Percentiles rank a stretch among this genome's conserved stretches.
Evolutionary conservation across 2,888 invertebrate species (phyloP).

Genomic region (Hofmannophila pseudospretella): DNA sequence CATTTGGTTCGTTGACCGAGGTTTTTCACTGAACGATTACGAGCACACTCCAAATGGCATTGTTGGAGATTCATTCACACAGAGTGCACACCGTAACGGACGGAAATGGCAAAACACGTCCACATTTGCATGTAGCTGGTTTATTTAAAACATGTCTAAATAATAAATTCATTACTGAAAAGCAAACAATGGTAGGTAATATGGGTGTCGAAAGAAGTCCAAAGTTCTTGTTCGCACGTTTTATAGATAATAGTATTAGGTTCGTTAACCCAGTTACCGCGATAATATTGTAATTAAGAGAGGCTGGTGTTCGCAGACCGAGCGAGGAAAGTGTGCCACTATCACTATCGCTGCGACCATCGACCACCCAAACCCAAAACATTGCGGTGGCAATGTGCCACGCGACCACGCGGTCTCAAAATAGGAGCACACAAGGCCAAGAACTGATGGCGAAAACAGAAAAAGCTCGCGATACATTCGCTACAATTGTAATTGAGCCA

Average conservation of each 20-base stretch:
- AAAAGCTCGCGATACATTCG: constrained; percentile 2
- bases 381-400: constrained; percentile 62
- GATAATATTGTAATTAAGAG: constrained; percentile 61
- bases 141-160: constrained; percentile 30
- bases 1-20: constrained; percentile 62
- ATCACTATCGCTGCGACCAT: constrained; percentile 26
- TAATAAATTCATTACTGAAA: constrained; percentile 31
- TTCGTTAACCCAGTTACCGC: constrained; percentile 75
- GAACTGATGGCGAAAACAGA: constrained; percentile 34
- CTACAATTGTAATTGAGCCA: constrained; percentile 3
- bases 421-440: constrained; percentile 66
- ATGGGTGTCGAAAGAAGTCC: constrained; percentile 48
- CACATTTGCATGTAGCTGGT: constrained; percentile 47
- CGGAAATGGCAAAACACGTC: constrained; percentile 61
- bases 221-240: constrained; percentile 62
- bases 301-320: constrained; percentile 18
- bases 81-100: constrained; percentile 63
- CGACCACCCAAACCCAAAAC: constrained; percentile 52
- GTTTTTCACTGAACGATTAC: constrained; percentile 55
- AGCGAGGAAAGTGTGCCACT: constrained; percentile 55
- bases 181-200: constrained; percentile 50
- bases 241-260: constrained; percentile 47
- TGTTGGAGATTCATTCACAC: constrained; percentile 66
- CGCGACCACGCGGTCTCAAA: constrained; percentile 33
- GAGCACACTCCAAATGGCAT: constrained; percentile 55